Base-by-base conservation (phyloP, 2,888 invertebrate genomes). In the Mystacides longicornis region DNA sequence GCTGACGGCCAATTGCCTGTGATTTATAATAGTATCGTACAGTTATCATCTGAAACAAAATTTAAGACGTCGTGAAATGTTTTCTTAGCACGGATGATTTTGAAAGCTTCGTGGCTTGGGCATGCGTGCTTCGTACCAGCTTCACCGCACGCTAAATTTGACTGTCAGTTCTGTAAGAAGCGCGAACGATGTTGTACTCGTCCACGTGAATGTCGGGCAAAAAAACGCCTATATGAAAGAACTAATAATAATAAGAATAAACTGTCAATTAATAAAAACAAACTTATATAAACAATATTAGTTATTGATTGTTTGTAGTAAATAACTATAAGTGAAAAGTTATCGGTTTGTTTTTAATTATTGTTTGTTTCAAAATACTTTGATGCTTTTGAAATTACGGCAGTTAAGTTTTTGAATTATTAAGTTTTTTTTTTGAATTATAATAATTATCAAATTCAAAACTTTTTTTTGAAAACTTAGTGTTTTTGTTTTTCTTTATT, bases 111-210 rank as follows among this genome's bases (percentile, higher is more conserved):
- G n/a, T 7, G 9, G 18, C 45, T 23, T 16, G 58, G 51, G 55
- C 58, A 54, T 56, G 58, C 58, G 58, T 56, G 27, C 49, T 37
- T 53, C 9, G 18, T 22, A 27, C 23, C 37, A 47, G 23, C 54
- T 51, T 37, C 23, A 19, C 49, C 31, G 21, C 20, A 20, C 47
- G 18, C 19, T 37, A n/a, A 49, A 48, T 54, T 27, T 27, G 45
- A 18, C 23, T 46, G 23, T 51, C 58, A 58, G 58, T 58, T 54
- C 53, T 49, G 51, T 47, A 49, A 48, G 52, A 56, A 53, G 46
- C 58, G 33, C 56, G 37, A 16, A 37, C 37, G 37, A 14, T 14
- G 37, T 14, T 37, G 16, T 37, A 37, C 37, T 16, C 37, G 37
- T 14, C n/a, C 3, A 37, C 37, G 37, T 7, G n/a, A 37, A 4